These are phyloP conservation scores for Colletes collaris DNA, from an alignment of 2,888 invertebrate genomes.

Conservation along the genomic window DNA sequence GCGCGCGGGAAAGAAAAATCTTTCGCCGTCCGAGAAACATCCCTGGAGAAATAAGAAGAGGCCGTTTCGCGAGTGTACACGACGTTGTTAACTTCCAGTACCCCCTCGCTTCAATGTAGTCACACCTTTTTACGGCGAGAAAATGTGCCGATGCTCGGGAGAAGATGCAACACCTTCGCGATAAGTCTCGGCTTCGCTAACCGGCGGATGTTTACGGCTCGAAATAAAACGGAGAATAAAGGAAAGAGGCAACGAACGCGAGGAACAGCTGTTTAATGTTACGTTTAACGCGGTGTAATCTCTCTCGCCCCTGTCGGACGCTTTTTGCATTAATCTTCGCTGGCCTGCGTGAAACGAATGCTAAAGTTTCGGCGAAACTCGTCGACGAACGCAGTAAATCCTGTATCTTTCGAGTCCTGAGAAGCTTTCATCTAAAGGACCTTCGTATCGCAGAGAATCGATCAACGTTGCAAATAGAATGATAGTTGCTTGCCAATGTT, in stretches of 20 bases:
- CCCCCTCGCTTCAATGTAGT: conserved; percentile 32
- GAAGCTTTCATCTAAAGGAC: too few relatives aligned
- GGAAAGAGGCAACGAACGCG: conserved; percentile 4
- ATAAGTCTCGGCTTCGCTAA: conserved; percentile 53
- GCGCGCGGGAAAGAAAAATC: conserved; percentile 37
- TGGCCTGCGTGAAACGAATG: not conserved
- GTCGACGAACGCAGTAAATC: not conserved
- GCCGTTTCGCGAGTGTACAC: conserved; percentile 48
- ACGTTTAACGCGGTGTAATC: conserved; percentile 37
- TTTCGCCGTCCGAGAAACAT: conserved; percentile 61
- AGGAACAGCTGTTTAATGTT: conserved; percentile 23
- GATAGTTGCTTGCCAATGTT: too few relatives aligned
- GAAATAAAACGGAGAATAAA: conserved; percentile 36
- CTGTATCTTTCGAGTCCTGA: not conserved
- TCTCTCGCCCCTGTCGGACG: not conserved
- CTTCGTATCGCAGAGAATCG: too few relatives aligned
- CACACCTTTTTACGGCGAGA: conserved; percentile 45
- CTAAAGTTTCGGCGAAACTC: not conserved
- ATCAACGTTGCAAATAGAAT: too few relatives aligned
- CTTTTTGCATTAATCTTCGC: conserved; percentile 10
- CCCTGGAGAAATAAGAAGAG: conserved; percentile 75
- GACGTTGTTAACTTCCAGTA: conserved; percentile 49
- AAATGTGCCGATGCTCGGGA: conserved; percentile 48
- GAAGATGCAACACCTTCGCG: conserved; percentile 39
- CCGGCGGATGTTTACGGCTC: conserved; percentile 38